Evolutionary conservation across 2,113 vertebrate genomes (phyloP).

Genomic region (Gobius niger): DNA sequence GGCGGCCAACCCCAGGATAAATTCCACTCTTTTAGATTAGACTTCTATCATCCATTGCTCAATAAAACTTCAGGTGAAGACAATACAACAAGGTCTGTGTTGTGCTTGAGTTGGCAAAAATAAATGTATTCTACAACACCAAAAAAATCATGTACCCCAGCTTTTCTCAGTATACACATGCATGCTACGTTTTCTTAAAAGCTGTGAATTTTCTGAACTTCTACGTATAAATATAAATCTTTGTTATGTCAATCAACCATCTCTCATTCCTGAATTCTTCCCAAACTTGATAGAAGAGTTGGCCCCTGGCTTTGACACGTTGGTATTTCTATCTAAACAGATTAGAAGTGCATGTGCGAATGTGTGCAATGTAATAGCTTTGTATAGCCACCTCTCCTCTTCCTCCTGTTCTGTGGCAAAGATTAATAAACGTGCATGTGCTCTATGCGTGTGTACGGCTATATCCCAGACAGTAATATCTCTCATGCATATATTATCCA

Average conservation of each 20-base stretch:
- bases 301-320: conserved; percentile 93
- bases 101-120: too few relatives aligned
- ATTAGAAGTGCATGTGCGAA: conserved; percentile 88
- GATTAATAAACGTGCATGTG: conserved; percentile 54
- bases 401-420: conserved; percentile 39
- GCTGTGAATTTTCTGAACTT: not conserved
- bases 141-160: too few relatives aligned
- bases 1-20: too few relatives aligned
- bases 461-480: conserved; percentile 98
- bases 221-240: not conserved
- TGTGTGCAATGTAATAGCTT: conserved; percentile 85
- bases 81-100: too few relatives aligned
- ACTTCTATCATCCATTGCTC: too few relatives aligned
- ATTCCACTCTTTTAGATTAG: too few relatives aligned
- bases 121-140: too few relatives aligned
- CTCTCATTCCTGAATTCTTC: conserved; percentile 47
- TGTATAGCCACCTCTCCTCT: conserved; percentile 66
- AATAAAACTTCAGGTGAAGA: too few relatives aligned
- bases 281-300: conserved; percentile 92
- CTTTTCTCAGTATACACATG: too few relatives aligned
- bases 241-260: conserved; percentile 1
- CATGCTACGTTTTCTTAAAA: not conserved
- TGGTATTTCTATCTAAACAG: conserved; percentile 94
- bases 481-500: conserved; percentile 99
- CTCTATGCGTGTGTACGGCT: conserved; percentile 23